phyloP scores from a whole-genome alignment of 92 coral and sea anemone genomes.

The Actinernus sp. region DNA sequence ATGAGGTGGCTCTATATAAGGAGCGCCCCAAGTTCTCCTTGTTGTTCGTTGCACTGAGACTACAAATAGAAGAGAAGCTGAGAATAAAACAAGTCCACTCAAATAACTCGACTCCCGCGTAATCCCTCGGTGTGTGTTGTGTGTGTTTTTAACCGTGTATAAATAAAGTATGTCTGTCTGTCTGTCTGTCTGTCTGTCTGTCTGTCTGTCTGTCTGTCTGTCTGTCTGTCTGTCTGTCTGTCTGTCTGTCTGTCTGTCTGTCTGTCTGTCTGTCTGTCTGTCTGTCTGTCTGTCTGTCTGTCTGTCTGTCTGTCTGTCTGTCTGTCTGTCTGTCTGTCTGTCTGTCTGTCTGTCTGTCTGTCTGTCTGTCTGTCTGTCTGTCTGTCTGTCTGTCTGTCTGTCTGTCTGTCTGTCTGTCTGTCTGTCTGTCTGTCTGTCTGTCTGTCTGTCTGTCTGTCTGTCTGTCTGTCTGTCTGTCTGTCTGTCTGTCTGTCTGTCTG shows the following conservation, averaged over 20 bases:
- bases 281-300: conserved; percentile 13
- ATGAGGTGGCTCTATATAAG: too few relatives aligned
- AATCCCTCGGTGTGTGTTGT: too few relatives aligned
- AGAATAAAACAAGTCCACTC: too few relatives aligned
- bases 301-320: conserved; percentile 13
- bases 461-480: background rate
- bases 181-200: conserved; percentile 15
- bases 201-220: conserved; percentile 13
- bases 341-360: conserved; percentile 13
- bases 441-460: conserved; percentile 7
- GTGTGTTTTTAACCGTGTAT: too few relatives aligned
- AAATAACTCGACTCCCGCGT: too few relatives aligned
- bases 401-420: background rate
- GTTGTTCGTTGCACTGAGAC: too few relatives aligned
- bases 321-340: conserved; percentile 13
- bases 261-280: conserved; percentile 13
- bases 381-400: background rate
- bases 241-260: conserved; percentile 13
- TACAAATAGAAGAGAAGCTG: too few relatives aligned
- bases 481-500: too few relatives aligned
- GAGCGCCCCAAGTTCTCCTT: too few relatives aligned
- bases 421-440: conserved; percentile 8
- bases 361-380: too few relatives aligned
- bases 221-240: conserved; percentile 13
- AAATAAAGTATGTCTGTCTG: too few relatives aligned